phyloP scores from a whole-genome alignment of 2,113 vertebrate species.

The Cygnus buccinator region DNA sequence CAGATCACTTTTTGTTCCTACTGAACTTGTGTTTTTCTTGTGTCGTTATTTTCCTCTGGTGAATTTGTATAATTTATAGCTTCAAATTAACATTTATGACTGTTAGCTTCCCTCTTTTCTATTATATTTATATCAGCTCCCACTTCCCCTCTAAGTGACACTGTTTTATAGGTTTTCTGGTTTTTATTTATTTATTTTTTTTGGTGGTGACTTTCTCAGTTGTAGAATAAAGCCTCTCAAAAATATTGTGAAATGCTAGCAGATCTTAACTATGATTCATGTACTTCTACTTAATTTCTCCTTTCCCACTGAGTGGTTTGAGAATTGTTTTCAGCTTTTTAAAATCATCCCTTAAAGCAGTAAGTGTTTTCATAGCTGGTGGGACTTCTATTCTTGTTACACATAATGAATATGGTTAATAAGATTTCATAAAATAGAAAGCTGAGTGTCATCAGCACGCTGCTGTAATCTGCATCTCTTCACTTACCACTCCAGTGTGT shows the following conservation, averaged over 20 bases:
- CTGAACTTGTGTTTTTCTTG: slow-evolving; percentile 23
- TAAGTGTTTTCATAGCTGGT: background rate
- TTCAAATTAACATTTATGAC: slow-evolving; percentile 62
- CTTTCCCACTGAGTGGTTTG: background rate
- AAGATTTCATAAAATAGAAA: background rate
- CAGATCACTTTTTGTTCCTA: slow-evolving; percentile 9
- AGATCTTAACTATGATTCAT: background rate
- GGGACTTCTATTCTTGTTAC: background rate
- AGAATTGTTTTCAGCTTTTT: slow-evolving; percentile 28
- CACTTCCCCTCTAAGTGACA: slow-evolving; percentile 55
- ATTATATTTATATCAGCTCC: slow-evolving; percentile 55
- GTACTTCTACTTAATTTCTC: slow-evolving; percentile 5
- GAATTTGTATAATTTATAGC: slow-evolving; percentile 66
- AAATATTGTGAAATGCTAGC: background rate
- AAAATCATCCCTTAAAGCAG: background rate
- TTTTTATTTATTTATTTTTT: background rate
- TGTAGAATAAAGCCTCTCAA: slow-evolving; percentile 2
- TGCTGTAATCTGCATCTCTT: background rate
- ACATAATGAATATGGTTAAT: slow-evolving; percentile 10
- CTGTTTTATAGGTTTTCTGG: slow-evolving; percentile 58
- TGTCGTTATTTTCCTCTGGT: slow-evolving; percentile 53
- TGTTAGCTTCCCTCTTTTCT: slow-evolving; percentile 67
- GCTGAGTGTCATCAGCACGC: background rate
- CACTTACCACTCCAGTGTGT: accelerated
- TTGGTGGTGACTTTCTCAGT: background rate